Evolutionary conservation across 2,797 vertebrate genomes (phyloP), one percentile per base, ranked within the genome.

Genomic region (Anniella stebbinsi): DNA sequence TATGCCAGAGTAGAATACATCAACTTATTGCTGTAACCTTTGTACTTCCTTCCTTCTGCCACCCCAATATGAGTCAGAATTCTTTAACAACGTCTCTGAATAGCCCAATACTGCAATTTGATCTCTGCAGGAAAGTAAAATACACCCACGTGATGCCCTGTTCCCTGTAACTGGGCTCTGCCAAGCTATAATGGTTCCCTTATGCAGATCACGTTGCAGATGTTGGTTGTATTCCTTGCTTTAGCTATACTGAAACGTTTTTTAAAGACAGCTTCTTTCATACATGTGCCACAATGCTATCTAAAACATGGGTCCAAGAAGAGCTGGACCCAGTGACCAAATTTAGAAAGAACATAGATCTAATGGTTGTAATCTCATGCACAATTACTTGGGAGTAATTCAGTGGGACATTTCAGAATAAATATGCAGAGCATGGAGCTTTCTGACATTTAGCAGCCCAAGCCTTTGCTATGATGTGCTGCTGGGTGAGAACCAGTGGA

Each of bases 21-120:
- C 67, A 41, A 36, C 28, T 54, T 67, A 81, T 63, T 90, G 78
- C 57, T 87, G 4, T 83, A 83, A 87, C 89, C 41, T 90, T 80
- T 72, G 67, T 72, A 80, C 67, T 90, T 85, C 89, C 45, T 38
- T 41, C 38, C 60, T 88, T 57, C 77, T 83, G 77, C 45, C 70
- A 87, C n/a, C n/a, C 45, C 63, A 28, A 21, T 48, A 76, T 87
- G 89, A 87, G 89, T 90, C 85, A 90, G 85, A 90, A 82, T 67
- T 60, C 63, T 82, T 87, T 87, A 83, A 83, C 60, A 87, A 87
- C 80, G 57, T 77, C 48, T 87, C 48, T 25, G 30, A 77, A 90
- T 69, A 87, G 48, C 12, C 89, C 28, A 69, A 54, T 75, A 41
- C 80, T 77, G 60, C 89, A 90, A 67, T 45, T 82, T 67, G 57